A percentile compares a stretch with the other conserved stretches of the same genome.
Evolutionary conservation across 1,140 invertebrate genomes (phyloP).

Genomic region (Cotesia typhae): DNA sequence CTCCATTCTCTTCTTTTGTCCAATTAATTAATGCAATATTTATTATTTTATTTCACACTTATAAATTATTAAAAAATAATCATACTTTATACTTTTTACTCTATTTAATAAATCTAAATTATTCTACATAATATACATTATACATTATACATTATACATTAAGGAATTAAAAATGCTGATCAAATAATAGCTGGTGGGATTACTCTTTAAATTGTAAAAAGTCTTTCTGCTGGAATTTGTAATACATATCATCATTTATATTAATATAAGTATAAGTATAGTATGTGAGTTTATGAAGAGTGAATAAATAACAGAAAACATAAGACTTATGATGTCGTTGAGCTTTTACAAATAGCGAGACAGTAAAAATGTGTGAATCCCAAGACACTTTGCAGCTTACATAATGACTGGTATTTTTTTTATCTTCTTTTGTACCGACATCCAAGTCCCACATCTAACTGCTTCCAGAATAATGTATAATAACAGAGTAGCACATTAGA

Average conservation of each 20-base stretch:
- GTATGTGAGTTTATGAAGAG: too few relatives aligned
- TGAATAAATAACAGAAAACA: background rate
- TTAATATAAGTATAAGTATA: too few relatives aligned
- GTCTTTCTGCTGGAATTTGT: conserved; percentile 10
- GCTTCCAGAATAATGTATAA: background rate
- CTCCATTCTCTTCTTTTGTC: too few relatives aligned
- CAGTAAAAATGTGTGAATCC: conserved; percentile 39
- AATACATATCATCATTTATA: conserved; percentile 19
- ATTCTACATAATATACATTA: too few relatives aligned
- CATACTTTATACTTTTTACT: too few relatives aligned
- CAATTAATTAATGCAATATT: background rate
- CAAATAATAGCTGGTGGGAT: conserved; percentile 36
- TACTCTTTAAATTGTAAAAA: conserved; percentile 23
- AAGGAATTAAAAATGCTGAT: conserved; percentile 41
- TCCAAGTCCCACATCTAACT: conserved; percentile 26
- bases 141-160: conserved; percentile 5
- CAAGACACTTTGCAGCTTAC: conserved; percentile 44
- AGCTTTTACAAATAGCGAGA: conserved; percentile 5
- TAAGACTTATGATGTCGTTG: background rate
- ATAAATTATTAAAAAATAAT: too few relatives aligned
- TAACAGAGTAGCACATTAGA: conserved; percentile 45
- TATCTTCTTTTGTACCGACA: conserved; percentile 32
- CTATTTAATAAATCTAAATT: too few relatives aligned
- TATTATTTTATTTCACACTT: too few relatives aligned
- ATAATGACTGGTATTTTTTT: conserved; percentile 45